Evolutionary conservation across 2,797 vertebrate species (phyloP).

Genomic region (Coluber constrictor): DNA sequence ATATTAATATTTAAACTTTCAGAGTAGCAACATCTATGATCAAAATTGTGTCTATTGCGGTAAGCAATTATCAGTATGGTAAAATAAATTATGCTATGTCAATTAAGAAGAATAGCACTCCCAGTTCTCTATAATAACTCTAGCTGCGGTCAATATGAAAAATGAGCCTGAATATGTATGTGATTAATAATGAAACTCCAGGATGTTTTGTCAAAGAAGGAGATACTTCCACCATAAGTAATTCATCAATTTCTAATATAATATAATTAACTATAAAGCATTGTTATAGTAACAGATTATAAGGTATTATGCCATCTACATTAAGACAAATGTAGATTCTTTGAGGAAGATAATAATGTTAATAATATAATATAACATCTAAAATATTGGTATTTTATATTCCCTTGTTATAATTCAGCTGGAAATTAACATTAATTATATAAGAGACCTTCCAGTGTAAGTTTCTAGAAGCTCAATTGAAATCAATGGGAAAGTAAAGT

Average conservation of each 20-base stretch:
- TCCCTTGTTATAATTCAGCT: background rate
- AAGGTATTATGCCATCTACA: background rate
- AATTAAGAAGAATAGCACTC: background rate
- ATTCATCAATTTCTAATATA: background rate
- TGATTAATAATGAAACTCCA: slow-evolving; percentile 18
- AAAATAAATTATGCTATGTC: background rate
- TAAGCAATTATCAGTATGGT: background rate
- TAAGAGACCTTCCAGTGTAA: background rate
- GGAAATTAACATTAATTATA: background rate
- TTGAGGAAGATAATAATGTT: background rate
- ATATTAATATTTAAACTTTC: slow-evolving; percentile 1
- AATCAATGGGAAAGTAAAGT: background rate
- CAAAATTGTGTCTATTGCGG: background rate
- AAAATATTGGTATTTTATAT: background rate
- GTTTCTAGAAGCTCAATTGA: background rate
- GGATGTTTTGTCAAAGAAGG: background rate
- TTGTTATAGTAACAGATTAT: background rate
- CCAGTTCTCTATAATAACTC: background rate
- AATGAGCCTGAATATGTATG: background rate
- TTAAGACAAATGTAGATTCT: background rate
- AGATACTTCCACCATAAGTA: rapidly evolving
- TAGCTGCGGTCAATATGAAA: background rate
- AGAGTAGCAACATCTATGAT: background rate
- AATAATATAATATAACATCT: background rate
- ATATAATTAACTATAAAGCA: background rate